Evolutionary conservation across 2,113 vertebrate genomes (phyloP).

Genomic region (Syrrhaptes paradoxus): DNA sequence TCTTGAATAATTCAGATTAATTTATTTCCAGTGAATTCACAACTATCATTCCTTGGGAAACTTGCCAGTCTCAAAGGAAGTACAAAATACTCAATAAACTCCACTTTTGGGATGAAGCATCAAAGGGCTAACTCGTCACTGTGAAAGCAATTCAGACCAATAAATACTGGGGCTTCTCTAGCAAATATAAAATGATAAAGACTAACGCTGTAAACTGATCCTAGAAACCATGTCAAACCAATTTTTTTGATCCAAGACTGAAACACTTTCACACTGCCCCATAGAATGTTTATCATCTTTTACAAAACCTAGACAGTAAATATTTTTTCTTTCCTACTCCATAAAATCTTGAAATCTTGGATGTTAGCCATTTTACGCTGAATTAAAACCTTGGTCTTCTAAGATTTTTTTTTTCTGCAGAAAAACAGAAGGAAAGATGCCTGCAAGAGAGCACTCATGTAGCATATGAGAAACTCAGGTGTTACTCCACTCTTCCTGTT

Average conservation of each 20-base stretch:
- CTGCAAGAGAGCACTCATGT: background rate
- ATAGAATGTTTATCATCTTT: background rate
- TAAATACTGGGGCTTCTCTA: background rate
- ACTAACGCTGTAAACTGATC: background rate
- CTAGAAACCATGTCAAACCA: background rate
- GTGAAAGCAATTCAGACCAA: background rate
- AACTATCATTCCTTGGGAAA: background rate
- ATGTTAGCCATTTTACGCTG: background rate
- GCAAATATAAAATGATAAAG: background rate
- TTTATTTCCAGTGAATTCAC: constrained; percentile 10
- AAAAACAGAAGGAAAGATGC: background rate
- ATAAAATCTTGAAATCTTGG: background rate
- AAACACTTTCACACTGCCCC: background rate
- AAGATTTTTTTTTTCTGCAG: background rate
- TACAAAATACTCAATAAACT: background rate
- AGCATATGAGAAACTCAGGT: background rate
- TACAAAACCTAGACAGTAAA: background rate
- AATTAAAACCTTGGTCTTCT: background rate
- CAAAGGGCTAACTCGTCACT: background rate
- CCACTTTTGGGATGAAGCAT: background rate
- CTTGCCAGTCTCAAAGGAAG: background rate
- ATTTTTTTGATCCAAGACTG: background rate
- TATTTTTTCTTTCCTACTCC: background rate
- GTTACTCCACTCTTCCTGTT: background rate
- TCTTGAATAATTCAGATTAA: background rate